Evolutionary conservation across 2,113 vertebrate genomes (phyloP).

Genomic region (Saguinus imperator): DNA sequence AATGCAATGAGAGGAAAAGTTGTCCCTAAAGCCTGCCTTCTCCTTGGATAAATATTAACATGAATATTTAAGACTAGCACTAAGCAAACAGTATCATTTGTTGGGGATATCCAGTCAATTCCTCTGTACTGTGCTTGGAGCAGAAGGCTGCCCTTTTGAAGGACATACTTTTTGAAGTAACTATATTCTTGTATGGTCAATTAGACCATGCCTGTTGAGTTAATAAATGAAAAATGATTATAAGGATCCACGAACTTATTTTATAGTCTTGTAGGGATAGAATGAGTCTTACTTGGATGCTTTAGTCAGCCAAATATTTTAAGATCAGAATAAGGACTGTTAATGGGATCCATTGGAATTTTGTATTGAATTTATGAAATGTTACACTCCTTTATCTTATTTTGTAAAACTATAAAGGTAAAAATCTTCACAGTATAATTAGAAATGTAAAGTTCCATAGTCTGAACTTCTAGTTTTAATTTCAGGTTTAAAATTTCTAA

Average conservation of each 20-base stretch:
- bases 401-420: not conserved
- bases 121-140: not conserved
- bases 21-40: not conserved
- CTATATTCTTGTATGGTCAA: not conserved
- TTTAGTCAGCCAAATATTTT: conserved; percentile 33
- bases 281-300: not conserved
- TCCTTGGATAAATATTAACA: not conserved
- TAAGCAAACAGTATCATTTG: not conserved
- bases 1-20: not conserved
- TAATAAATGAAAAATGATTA: conserved; percentile 7
- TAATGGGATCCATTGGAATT: not conserved
- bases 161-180: not conserved
- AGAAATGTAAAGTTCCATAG: not conserved
- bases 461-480: not conserved
- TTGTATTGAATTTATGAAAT: not conserved
- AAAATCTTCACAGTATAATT: not conserved
- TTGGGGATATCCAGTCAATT: not conserved
- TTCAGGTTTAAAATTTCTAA: not conserved
- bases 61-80: not conserved
- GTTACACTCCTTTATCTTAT: not conserved
- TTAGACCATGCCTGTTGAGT: not conserved
- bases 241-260: not conserved
- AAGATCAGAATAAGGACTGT: not conserved
- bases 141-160: not conserved
- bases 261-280: not conserved